Conservation (phyloP, 2,113 vertebrate species). For the Crotalus viridis region DNA sequence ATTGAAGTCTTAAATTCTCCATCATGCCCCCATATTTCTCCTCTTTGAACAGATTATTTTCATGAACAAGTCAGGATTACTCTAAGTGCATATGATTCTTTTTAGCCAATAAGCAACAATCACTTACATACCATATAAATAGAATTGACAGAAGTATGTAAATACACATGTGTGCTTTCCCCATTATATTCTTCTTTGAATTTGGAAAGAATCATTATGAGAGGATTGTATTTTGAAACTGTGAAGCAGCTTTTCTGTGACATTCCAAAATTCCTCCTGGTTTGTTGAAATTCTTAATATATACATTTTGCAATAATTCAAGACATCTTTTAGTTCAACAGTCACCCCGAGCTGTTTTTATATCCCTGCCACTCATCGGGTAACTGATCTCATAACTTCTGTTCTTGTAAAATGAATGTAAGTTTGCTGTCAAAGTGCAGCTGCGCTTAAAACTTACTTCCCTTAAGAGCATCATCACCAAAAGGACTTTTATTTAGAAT, state of each 20-base stretch:
- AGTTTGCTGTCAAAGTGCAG: constrained; percentile 37
- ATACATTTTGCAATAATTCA: constrained; percentile 8
- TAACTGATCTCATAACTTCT: constrained; percentile 39
- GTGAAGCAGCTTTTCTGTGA: not conserved
- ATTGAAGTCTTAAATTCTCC: not conserved
- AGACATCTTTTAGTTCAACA: constrained; percentile 34
- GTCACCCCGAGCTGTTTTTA: constrained; percentile 30
- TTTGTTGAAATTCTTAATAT: constrained; percentile 1
- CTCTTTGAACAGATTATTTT: not conserved
- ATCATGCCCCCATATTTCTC: not conserved
- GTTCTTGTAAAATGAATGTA: constrained; percentile 33
- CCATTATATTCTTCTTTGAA: not conserved
- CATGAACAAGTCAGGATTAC: not conserved
- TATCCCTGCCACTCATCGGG: constrained; percentile 24
- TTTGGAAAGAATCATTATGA: not conserved
- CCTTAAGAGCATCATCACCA: not conserved
- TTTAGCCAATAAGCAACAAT: not conserved
- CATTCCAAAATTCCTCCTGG: constrained; percentile 26
- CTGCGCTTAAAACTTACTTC: constrained; percentile 12
- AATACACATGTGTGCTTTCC: not conserved
- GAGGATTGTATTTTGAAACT: not conserved
- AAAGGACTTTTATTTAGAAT: constrained; percentile 30
- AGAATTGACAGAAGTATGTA: not conserved
- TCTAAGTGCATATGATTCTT: not conserved
- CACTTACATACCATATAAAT: not conserved